Percentiles rank a stretch among this genome's conserved stretches.
Evolutionary conservation across 1,140 invertebrate species (phyloP).

Genomic region (Drosophila mauritiana): DNA sequence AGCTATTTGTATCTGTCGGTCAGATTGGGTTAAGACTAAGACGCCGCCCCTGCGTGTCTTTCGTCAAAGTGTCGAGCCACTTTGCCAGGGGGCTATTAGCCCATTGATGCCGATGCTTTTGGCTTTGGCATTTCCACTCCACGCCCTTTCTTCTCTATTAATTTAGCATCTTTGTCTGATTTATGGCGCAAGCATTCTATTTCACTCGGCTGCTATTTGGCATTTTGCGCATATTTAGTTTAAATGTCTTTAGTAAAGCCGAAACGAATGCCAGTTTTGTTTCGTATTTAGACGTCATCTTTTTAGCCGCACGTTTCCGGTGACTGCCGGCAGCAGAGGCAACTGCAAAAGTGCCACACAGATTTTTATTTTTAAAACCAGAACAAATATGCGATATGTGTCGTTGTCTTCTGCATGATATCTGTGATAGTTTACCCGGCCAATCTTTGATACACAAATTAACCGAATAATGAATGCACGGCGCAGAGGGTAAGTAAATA

Average conservation of each 20-base stretch:
- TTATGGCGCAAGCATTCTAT: conserved; percentile 58
- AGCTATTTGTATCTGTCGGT: conserved; percentile 83
- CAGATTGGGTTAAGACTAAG: conserved; percentile 80
- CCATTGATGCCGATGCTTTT: conserved; percentile 28
- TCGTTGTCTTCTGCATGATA: conserved; percentile 41
- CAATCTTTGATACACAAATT: conserved; percentile 18
- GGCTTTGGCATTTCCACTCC: conserved; percentile 12
- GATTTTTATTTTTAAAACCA: conserved; percentile 76
- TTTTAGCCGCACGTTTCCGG: conserved; percentile 68
- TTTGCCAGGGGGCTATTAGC: conserved; percentile 56
- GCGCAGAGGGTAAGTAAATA: conserved; percentile 15
- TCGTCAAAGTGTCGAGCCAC: conserved; percentile 81
- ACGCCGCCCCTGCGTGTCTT: conserved; percentile 70
- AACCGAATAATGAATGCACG: conserved; percentile 16
- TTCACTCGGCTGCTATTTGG: conserved; percentile 54
- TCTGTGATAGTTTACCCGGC: conserved; percentile 35
- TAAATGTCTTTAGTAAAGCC: conserved; percentile 58
- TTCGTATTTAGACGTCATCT: conserved; percentile 70
- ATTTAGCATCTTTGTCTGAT: conserved; percentile 73
- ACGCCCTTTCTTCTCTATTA: conserved; percentile 16
- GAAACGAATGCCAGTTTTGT: conserved; percentile 25
- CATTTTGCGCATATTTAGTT: conserved; percentile 73
- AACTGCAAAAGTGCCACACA: conserved; percentile 73
- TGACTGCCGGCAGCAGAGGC: conserved; percentile 53
- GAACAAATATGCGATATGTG: conserved; percentile 70